A percentile compares a stretch with the other conserved stretches of the same genome.
Evolutionary conservation across 2,888 invertebrate genomes (phyloP).

Genomic region (Hirtodrosophila duncani): DNA sequence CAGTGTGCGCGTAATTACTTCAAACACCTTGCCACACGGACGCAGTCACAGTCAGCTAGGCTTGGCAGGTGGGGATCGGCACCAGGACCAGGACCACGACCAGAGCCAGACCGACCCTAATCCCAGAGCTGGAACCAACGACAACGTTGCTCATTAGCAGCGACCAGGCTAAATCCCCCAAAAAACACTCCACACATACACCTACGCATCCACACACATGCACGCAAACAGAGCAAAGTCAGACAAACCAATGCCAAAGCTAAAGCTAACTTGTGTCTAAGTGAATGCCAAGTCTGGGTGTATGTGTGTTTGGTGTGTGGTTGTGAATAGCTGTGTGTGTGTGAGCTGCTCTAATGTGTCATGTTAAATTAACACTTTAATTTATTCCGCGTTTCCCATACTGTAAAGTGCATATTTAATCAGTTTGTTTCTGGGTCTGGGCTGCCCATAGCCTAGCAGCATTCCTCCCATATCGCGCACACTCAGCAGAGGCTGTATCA

Average conservation of each 20-base stretch:
- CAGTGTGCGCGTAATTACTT: conserved; percentile 64
- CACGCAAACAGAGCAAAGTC: conserved; percentile 18
- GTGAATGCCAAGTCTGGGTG: too few relatives aligned
- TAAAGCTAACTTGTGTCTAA: conserved; percentile 32
- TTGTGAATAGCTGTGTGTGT: conserved; percentile 18
- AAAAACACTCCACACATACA: conserved; percentile 22
- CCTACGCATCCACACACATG: conserved; percentile 1
- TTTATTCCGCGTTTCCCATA: conserved; percentile 71
- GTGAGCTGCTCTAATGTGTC: conserved; percentile 66
- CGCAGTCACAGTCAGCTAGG: conserved; percentile 1
- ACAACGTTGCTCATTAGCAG: conserved; percentile 54
- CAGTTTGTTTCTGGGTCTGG: conserved; percentile 65
- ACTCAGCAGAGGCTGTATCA: too few relatives aligned
- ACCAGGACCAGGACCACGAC: conserved; percentile 2
- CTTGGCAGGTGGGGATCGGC: conserved; percentile 2
- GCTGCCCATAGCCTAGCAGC: too few relatives aligned
- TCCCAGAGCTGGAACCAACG: conserved; percentile 40
- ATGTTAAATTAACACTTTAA: conserved; percentile 75
- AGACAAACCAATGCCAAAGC: conserved; percentile 42
- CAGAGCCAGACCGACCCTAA: conserved; percentile 27
- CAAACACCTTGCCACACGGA: conserved; percentile 58
- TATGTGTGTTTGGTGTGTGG: conserved; percentile 1
- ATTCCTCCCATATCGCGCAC: too few relatives aligned
- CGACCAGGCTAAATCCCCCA: conserved; percentile 19
- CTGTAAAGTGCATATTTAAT: conserved; percentile 74